phyloP scores from a whole-genome alignment of 2,888 invertebrate genomes.

The Eurois occulta region DNA sequence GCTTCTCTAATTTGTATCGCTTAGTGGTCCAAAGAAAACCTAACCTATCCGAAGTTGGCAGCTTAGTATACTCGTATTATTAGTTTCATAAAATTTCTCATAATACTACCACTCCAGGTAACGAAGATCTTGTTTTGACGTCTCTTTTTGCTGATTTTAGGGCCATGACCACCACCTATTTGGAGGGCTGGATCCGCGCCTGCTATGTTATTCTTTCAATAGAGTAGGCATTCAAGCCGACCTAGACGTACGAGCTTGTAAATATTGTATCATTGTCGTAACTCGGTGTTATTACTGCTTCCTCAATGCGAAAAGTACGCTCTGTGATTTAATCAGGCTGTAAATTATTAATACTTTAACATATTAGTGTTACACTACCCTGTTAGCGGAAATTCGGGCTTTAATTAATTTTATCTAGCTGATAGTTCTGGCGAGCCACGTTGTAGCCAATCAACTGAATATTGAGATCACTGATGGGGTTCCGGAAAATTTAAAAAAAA shows the following conservation, averaged over 20 bases:
- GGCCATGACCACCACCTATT: too few species aligned
- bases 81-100: too few species aligned
- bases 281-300: neutral
- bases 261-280: constrained; percentile 13
- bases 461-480: neutral
- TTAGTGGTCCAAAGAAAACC: too few species aligned
- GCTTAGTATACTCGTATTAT: too few species aligned
- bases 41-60: too few species aligned
- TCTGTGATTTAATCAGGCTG: neutral
- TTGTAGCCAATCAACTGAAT: neutral
- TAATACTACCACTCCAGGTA: too few species aligned
- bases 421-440: neutral
- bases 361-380: too few species aligned
- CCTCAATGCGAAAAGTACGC: neutral
- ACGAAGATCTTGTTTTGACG: too few species aligned
- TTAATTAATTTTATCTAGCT: neutral
- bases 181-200: too few species aligned
- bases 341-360: neutral
- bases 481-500: neutral
- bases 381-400: neutral
- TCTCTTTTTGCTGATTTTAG: too few species aligned
- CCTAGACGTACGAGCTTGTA: neutral
- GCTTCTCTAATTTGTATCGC: too few species aligned
- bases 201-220: too few species aligned
- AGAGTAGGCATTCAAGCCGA: constrained; percentile 2